These are phyloP conservation scores for Plumapathes pennacea DNA, from an alignment of 92 coral and sea anemone species.

Conservation along the genomic window DNA sequence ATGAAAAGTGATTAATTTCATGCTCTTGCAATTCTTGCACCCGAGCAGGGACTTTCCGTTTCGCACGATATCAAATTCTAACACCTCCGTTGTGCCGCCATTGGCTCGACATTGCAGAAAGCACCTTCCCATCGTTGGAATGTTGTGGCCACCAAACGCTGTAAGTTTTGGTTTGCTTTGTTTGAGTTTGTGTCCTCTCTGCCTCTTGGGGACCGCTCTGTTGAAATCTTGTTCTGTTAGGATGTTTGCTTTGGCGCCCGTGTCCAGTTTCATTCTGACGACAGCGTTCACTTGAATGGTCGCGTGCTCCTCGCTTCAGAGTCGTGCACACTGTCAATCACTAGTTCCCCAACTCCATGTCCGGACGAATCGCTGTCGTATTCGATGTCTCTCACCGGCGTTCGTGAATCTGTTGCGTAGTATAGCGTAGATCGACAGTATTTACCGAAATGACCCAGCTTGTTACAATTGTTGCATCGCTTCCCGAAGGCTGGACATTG, in stretches of 20 bases:
- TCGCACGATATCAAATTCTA: slow-evolving; percentile 32
- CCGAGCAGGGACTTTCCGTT: slow-evolving; percentile 35
- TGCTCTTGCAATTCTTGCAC: slow-evolving; percentile 26
- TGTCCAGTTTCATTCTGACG: slow-evolving; percentile 19
- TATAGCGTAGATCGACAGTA: slow-evolving; percentile 18
- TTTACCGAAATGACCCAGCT: slow-evolving; percentile 35
- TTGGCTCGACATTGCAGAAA: slow-evolving; percentile 5
- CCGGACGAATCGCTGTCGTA: slow-evolving; percentile 15
- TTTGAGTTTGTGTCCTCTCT: slow-evolving; percentile 20
- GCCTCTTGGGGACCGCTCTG: slow-evolving; percentile 19
- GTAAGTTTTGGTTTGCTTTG: slow-evolving; percentile 22
- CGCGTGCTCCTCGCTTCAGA: slow-evolving; percentile 17
- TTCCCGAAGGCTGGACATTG: slow-evolving; percentile 22
- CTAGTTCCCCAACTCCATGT: slow-evolving; percentile 19
- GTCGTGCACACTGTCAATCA: neutral
- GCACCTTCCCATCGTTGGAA: slow-evolving; percentile 21
- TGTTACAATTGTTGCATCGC: slow-evolving; percentile 23
- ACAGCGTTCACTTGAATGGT: slow-evolving; percentile 16
- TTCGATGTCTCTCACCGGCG: slow-evolving; percentile 15
- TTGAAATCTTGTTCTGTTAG: slow-evolving; percentile 23
- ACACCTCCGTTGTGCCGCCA: neutral
- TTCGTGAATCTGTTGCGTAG: neutral
- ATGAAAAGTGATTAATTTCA: slow-evolving; percentile 27
- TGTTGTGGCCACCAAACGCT: slow-evolving; percentile 39
- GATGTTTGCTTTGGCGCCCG: slow-evolving; percentile 36